Evolutionary conservation across 1,140 invertebrate species (phyloP).

Genomic region (Aphis gossypii): DNA sequence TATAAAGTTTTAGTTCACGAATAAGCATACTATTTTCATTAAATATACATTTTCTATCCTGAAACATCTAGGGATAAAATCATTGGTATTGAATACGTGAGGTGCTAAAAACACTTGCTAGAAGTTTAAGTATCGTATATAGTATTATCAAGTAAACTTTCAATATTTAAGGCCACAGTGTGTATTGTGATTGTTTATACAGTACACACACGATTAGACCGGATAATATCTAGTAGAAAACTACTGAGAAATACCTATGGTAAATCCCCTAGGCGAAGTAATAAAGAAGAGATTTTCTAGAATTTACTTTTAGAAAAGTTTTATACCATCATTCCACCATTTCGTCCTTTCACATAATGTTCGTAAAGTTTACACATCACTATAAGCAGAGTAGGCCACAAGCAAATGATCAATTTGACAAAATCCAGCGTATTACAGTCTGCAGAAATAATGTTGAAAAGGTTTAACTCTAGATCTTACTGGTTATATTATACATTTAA

Average conservation of each 20-base stretch:
- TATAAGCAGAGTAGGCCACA: neutral
- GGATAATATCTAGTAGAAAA: neutral
- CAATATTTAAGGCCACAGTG: too few species aligned
- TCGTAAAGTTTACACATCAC: slow-evolving; percentile 3
- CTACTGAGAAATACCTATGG: neutral
- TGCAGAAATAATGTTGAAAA: neutral
- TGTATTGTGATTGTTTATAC: neutral
- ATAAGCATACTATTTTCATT: neutral
- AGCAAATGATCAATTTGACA: neutral
- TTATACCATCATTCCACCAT: neutral
- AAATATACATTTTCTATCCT: neutral
- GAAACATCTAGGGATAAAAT: neutral
- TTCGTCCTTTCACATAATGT: neutral
- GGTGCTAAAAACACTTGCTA: slow-evolving; percentile 8
- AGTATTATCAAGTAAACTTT: neutral
- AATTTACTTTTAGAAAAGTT: slow-evolving; percentile 46
- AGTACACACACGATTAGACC: neutral
- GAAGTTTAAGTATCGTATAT: slow-evolving; percentile 8
- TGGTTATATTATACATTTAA: neutral
- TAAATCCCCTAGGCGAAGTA: neutral
- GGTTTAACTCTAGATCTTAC: neutral
- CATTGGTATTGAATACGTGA: neutral
- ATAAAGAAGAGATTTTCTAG: slow-evolving; percentile 45
- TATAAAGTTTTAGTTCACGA: neutral
- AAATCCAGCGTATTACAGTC: neutral